Evolutionary conservation across 2,888 invertebrate species (phyloP), one percentile per base, ranked within the genome.

Genomic region (Hecatera dysodea): DNA sequence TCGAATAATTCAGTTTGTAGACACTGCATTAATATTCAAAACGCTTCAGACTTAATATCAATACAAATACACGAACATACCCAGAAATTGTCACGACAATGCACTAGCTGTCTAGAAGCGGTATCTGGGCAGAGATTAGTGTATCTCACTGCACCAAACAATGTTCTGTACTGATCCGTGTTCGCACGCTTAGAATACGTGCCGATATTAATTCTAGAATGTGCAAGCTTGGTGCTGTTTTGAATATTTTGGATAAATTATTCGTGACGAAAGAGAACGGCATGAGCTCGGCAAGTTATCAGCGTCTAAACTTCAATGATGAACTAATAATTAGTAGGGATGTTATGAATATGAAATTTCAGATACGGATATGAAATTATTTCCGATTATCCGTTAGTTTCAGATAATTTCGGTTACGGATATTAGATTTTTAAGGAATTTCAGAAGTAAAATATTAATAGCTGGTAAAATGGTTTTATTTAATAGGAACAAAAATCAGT

Each of bases 91-190:
- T 39, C 24, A 64, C 6, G 27, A 39, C 29, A 65, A 6, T 72
- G 22, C 50, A 27, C 19, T 67, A 36, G 24, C 9, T 46, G 63
- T 57, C 57, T 55, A 22, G 24, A 36, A 42, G 33, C 56, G 46
- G 56, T 67, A 65, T 78, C 62, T 55, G 29, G 17, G 11, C 12
- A 9, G 60, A 63, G 74, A 80, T 81, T 74, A 78, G 56, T 39
- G 60, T 61, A 61, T 69, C 61, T 68, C 66, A 67, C 71, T 19
- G 56, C 55, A 64, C 59, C 42, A 22, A 24, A 73, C 52, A 61
- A 27, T 64, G 50, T 17, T 27, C 24, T 22, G 64, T 29, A 42
- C 39, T 66, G 59, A 68, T 68, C 52, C 50, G 29, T 50, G 53
- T 48, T 19, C 17, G 39, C 6, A 33, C 8, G 48, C 59, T 61